Evolutionary conservation across 2,113 vertebrate species (phyloP).

Genomic region (Cynoglossus semilaevis): DNA sequence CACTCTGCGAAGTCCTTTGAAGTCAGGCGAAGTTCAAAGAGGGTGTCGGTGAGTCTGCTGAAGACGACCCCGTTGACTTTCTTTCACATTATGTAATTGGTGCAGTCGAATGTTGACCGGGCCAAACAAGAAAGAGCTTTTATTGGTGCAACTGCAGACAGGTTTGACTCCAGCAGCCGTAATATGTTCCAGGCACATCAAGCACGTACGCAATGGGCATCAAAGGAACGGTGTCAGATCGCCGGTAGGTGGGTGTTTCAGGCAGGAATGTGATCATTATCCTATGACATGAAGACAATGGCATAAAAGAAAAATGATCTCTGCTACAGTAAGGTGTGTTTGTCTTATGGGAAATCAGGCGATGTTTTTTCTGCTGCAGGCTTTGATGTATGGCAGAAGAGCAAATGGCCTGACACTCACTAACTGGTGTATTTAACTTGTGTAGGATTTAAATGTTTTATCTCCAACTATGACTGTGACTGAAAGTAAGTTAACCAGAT

Average conservation of each 20-base stretch:
- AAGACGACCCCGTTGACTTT: slow-evolving; percentile 78
- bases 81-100: slow-evolving; percentile 89
- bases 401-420: slow-evolving; percentile 10
- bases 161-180: slow-evolving; percentile 82
- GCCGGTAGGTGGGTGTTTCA: slow-evolving; percentile 61
- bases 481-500: no score
- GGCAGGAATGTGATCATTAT: slow-evolving; percentile 57
- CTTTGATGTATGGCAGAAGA: slow-evolving; percentile 17
- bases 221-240: slow-evolving; percentile 69
- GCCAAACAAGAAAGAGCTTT: slow-evolving; percentile 82
- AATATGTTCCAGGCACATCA: slow-evolving; percentile 74
- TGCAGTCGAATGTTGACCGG: slow-evolving; percentile 84
- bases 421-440: no score
- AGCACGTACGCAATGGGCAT: slow-evolving; percentile 32
- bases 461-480: no score
- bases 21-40: slow-evolving; percentile 84
- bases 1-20: slow-evolving; percentile 83
- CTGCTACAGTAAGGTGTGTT: slow-evolving; percentile 44
- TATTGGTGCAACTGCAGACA: slow-evolving; percentile 88
- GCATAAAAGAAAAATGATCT: slow-evolving; percentile 38
- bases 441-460: no score
- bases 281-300: slow-evolving; percentile 17
- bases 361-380: not conserved
- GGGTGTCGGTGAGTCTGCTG: slow-evolving; percentile 67
- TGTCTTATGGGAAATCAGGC: slow-evolving; percentile 21